Conservation (phyloP, 2,888 invertebrate species). For the Amblyjoppa fuscipennis region DNA sequence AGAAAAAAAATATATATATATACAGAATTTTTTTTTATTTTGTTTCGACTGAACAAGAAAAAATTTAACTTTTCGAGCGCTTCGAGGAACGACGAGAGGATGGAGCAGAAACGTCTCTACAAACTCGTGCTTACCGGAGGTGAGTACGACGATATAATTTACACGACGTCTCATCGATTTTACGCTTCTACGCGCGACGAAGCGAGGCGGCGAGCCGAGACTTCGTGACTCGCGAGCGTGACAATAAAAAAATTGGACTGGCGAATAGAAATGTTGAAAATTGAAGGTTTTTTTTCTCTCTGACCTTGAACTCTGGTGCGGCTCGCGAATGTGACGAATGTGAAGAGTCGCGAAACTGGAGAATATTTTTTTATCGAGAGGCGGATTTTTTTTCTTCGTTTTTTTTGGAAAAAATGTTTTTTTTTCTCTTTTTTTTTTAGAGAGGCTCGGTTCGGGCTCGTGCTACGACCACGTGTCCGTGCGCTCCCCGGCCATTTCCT, state of each 20-base stretch:
- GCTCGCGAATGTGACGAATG: neutral
- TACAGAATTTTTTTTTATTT: neutral
- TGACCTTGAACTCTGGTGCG: too few relatives aligned
- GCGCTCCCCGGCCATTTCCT: conserved; percentile 31
- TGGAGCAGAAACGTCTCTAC: conserved; percentile 91
- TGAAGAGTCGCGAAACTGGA: neutral
- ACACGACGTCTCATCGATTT: neutral
- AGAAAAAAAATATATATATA: too few relatives aligned
- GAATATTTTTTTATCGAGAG: neutral
- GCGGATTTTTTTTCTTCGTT: neutral
- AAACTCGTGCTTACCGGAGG: conserved; percentile 96
- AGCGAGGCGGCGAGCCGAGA: neutral
- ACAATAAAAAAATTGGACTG: too few relatives aligned
- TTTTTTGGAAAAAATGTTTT: neutral
- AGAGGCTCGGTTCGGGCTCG: neutral
- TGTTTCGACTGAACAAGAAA: neutral
- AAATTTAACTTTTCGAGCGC: too few relatives aligned
- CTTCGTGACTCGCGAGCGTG: too few relatives aligned
- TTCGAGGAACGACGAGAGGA: conserved; percentile 57
- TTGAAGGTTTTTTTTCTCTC: too few relatives aligned
- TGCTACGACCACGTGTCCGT: conserved; percentile 58
- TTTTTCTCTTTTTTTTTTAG: neutral
- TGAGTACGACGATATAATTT: conserved; percentile 85
- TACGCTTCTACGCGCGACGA: neutral
- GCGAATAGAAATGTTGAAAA: too few relatives aligned